A percentile compares a stretch with the other conserved stretches of the same genome.
Evolutionary conservation across 2,797 vertebrate genomes (phyloP).

Genomic region (Graptemys geographica): DNA sequence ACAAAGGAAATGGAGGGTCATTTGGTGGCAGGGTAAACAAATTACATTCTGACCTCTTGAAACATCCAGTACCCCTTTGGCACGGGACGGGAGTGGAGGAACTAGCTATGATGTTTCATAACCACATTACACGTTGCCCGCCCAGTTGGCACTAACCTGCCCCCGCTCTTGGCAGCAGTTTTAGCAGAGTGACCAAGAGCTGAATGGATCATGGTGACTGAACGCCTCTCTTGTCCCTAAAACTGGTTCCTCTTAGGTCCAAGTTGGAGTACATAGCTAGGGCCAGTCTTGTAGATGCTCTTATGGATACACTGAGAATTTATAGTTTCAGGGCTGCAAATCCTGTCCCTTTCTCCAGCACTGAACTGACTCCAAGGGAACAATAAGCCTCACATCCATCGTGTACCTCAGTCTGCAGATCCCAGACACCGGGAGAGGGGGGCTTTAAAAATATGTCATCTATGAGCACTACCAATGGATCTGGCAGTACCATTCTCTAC

Average conservation of each 20-base stretch:
- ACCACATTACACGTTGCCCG: not conserved
- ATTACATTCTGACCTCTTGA: not conserved
- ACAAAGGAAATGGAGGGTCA: not conserved
- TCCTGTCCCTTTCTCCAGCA: not conserved
- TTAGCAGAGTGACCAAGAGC: not conserved
- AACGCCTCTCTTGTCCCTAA: not conserved
- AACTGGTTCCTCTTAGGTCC: not conserved
- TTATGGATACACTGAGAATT: not conserved
- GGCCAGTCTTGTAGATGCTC: not conserved
- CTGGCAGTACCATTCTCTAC: not conserved
- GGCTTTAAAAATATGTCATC: not conserved
- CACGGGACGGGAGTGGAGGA: not conserved
- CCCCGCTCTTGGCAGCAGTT: not conserved
- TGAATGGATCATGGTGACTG: not conserved
- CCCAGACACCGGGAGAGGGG: not conserved
- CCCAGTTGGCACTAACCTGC: not conserved
- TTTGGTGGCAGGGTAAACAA: not conserved
- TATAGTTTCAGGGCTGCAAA: not conserved
- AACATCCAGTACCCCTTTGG: not conserved
- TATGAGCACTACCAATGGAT: not conserved
- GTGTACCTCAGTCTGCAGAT: not conserved
- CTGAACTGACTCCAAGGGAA: not conserved
- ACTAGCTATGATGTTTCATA: not conserved
- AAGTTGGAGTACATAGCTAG: too few relatives aligned
- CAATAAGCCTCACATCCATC: not conserved